phyloP scores from a whole-genome alignment of 1,140 invertebrate genomes.

The Paramacrobiotus metropolitanus region DNA sequence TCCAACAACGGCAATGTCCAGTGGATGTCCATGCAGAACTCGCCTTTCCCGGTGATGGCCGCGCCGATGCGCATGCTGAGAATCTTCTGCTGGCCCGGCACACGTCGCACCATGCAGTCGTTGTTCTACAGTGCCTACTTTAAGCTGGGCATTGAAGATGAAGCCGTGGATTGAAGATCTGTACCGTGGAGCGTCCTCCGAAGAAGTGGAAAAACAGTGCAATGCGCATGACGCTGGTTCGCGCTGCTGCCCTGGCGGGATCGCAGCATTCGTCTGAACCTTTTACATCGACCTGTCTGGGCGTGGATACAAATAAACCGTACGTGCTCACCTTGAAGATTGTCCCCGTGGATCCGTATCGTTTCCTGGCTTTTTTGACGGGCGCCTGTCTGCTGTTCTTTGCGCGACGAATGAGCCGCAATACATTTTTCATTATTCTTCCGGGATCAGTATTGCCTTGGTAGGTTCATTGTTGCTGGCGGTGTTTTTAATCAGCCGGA shows the following conservation, averaged over 20 bases:
- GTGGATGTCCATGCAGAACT: too few relatives aligned
- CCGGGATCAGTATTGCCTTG: conserved; percentile 51
- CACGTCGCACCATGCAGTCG: neutral
- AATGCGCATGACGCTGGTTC: neutral
- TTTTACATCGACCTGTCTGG: conserved; percentile 47
- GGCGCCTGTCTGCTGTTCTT: conserved; percentile 31
- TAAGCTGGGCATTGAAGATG: neutral
- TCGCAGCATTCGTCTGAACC: conserved; percentile 18
- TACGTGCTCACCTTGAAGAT: conserved; percentile 15
- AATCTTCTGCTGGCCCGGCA: conserved; percentile 2
- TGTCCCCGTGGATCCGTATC: conserved; percentile 8
- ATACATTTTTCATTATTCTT: conserved; percentile 60
- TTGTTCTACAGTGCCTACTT: neutral
- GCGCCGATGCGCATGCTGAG: too few relatives aligned
- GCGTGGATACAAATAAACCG: conserved; percentile 32
- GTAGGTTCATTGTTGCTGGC: conserved; percentile 52
- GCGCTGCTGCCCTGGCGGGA: neutral
- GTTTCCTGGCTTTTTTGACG: neutral
- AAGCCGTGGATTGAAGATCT: neutral
- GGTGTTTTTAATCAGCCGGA: conserved; percentile 45
- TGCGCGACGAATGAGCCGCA: conserved; percentile 39
- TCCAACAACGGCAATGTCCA: too few relatives aligned
- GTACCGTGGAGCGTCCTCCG: neutral
- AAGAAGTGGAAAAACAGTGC: neutral
- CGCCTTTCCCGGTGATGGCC: too few relatives aligned